These are phyloP conservation scores for Caenorhabditis remanei DNA, from an alignment of 1,140 invertebrate genomes.

Conservation along the genomic window DNA sequence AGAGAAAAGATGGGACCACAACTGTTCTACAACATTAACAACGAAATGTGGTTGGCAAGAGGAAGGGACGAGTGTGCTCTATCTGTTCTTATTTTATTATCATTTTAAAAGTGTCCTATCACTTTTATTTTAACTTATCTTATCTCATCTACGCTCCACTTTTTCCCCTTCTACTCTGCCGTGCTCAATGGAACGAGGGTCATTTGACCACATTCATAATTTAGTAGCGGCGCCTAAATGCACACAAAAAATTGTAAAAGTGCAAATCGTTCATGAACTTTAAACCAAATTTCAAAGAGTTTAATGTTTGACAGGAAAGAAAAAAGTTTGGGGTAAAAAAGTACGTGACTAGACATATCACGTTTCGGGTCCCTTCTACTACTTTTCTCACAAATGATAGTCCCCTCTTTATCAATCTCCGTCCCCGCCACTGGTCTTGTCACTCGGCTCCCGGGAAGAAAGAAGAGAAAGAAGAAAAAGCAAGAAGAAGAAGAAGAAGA, in stretches of 20 bases:
- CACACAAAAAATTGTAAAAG: neutral
- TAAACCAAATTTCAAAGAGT: neutral
- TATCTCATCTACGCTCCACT: neutral
- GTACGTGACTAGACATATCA: slow-evolving; percentile 51
- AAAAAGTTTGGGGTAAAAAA: neutral
- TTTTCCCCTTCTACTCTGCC: neutral
- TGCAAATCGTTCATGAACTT: neutral
- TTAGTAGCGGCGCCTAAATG: neutral
- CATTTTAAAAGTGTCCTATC: slow-evolving; percentile 29
- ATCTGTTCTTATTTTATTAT: slow-evolving; percentile 51
- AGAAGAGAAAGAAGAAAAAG: slow-evolving; percentile 1
- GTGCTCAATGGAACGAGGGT: neutral
- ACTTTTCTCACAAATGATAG: slow-evolving; percentile 21
- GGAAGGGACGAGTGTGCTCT: slow-evolving; percentile 4
- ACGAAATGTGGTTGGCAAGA: slow-evolving; percentile 50
- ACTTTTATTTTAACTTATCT: neutral
- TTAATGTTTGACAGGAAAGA: neutral
- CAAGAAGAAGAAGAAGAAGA: slow-evolving; percentile 6
- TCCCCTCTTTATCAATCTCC: slow-evolving; percentile 48
- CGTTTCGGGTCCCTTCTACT: neutral
- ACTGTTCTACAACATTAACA: slow-evolving; percentile 53
- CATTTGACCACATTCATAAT: slow-evolving; percentile 4
- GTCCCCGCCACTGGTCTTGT: slow-evolving; percentile 44
- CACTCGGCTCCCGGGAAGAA: slow-evolving; percentile 28
- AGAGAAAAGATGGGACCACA: slow-evolving; percentile 24